phyloP scores from a whole-genome alignment of 2,888 invertebrate species.

The Apotomis turbidana region DNA sequence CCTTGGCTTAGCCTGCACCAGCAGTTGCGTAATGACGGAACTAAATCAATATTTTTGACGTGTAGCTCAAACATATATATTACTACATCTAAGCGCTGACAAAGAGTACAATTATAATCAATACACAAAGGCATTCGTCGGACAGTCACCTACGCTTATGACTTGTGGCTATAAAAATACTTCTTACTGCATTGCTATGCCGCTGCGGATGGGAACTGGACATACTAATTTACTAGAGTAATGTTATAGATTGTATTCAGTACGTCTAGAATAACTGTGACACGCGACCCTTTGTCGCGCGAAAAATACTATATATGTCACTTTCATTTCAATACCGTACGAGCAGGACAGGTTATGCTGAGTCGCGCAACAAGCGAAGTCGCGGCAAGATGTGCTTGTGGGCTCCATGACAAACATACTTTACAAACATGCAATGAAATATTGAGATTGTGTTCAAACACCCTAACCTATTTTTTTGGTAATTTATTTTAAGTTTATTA shows the following conservation, averaged over 20 bases:
- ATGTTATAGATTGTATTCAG: constrained; percentile 5
- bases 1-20: background rate
- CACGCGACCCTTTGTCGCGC: no score
- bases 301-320: no score
- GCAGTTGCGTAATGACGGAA: constrained; percentile 12
- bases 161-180: constrained; percentile 27
- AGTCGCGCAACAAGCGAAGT: no score
- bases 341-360: no score
- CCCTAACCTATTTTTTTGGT: no score
- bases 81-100: constrained; percentile 2
- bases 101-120: constrained; percentile 16
- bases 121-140: constrained; percentile 12
- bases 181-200: constrained; percentile 32
- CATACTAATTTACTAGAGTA: constrained; percentile 31
- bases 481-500: no score
- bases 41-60: background rate
- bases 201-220: constrained; percentile 19
- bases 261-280: no score
- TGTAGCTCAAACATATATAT: background rate
- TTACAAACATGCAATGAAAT: no score
- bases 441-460: no score
- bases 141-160: constrained; percentile 29
- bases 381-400: no score
- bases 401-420: no score
- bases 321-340: no score